Percentiles rank a stretch among this genome's conserved stretches.
These are phyloP conservation scores for Poecilia wingei DNA, from an alignment of 2,797 vertebrate species.

Conservation along the genomic window DNA sequence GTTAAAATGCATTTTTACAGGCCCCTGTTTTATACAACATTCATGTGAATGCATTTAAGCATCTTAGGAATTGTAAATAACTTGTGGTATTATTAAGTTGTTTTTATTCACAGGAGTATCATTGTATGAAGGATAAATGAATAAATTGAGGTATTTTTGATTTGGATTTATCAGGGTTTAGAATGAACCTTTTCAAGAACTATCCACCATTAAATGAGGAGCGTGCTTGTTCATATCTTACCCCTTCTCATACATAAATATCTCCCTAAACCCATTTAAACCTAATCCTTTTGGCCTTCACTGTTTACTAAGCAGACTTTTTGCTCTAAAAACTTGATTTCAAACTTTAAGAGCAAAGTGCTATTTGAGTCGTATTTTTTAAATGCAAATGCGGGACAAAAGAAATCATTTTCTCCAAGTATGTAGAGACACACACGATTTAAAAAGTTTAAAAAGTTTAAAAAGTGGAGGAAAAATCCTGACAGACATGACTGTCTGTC, in stretches of 20 bases:
- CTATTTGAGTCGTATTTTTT: conserved; percentile 22
- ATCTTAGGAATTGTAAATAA: not conserved
- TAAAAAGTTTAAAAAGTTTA: not conserved
- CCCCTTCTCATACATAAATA: conserved; percentile 77
- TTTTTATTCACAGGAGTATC: not conserved
- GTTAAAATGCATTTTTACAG: not conserved
- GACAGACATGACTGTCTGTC: conserved; percentile 40
- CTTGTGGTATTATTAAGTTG: not conserved
- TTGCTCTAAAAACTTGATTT: conserved; percentile 27
- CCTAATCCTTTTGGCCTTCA: conserved; percentile 67
- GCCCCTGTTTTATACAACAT: not conserved
- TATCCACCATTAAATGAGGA: conserved; percentile 48
- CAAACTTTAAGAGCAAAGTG: conserved; percentile 37
- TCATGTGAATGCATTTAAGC: not conserved
- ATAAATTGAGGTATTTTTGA: conserved; percentile 13
- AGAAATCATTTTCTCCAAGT: conserved; percentile 23
- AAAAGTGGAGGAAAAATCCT: conserved; percentile 41
- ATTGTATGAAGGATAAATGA: not conserved
- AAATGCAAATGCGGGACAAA: conserved; percentile 19
- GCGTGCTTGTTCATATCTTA: conserved; percentile 73
- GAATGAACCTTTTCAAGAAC: conserved; percentile 44
- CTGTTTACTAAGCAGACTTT: conserved; percentile 46
- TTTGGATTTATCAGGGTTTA: conserved; percentile 30
- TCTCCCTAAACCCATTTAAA: conserved; percentile 58
- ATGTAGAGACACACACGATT: not conserved